Percentiles rank a stretch among this genome's conserved stretches.
These are phyloP conservation scores for Mystacornis crossleyi DNA, from an alignment of 2,113 vertebrate species.

Conservation along the genomic window DNA sequence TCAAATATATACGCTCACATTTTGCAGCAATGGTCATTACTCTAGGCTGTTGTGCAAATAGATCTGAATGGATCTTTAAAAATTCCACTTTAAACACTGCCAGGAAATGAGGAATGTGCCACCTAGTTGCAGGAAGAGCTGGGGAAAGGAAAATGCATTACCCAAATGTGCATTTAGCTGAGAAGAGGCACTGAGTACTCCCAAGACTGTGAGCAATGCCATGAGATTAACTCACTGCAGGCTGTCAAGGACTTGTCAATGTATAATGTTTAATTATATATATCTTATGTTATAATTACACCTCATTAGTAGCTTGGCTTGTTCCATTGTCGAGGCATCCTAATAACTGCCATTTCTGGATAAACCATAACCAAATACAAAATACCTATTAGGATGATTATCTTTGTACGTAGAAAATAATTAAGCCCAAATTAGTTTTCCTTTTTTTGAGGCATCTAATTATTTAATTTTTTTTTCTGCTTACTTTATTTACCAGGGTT, in stretches of 20 bases:
- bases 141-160: not conserved
- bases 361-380: constrained; percentile 12
- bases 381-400: not conserved
- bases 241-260: not conserved
- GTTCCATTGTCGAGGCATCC: not conserved
- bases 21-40: not conserved
- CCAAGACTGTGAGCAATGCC: not conserved
- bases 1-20: not conserved
- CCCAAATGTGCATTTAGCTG: not conserved
- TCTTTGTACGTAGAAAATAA: not conserved
- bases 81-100: not conserved
- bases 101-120: not conserved
- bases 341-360: not conserved
- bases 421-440: not conserved
- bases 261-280: constrained; percentile 12
- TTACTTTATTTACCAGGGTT: not conserved
- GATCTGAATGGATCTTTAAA: not conserved
- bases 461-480: not conserved
- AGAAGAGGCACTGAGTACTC: not conserved
- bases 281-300: constrained; percentile 30
- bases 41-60: not conserved
- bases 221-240: not conserved
- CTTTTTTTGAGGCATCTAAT: not conserved
- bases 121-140: not conserved
- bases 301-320: not conserved